Conservation (phyloP, 2,797 vertebrate genomes). For the Netta rufina region DNA sequence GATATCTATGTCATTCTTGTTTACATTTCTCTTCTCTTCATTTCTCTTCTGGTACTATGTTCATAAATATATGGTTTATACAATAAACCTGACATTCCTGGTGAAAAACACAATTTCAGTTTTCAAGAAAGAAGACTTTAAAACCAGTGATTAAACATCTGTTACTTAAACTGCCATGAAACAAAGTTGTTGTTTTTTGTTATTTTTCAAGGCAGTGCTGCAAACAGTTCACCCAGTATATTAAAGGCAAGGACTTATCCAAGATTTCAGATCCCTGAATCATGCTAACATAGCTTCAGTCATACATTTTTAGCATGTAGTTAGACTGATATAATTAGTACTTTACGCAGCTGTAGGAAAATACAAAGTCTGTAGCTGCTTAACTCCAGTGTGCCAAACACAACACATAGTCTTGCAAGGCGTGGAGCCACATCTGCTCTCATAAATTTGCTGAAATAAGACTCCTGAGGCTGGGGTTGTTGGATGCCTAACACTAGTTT, state of each 20-base stretch:
- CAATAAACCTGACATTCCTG: neutral
- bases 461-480: neutral
- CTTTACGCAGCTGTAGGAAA: conserved; percentile 16
- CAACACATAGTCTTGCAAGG: neutral
- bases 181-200: neutral
- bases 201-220: neutral
- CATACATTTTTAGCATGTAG: conserved; percentile 18
- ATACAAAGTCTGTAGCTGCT: neutral
- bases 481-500: neutral
- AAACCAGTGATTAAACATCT: neutral
- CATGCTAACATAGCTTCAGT: neutral
- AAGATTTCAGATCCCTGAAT: conserved; percentile 19
- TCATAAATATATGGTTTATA: neutral
- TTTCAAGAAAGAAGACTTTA: neutral
- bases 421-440: conserved; percentile 6
- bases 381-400: neutral
- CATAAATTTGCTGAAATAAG: neutral
- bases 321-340: conserved; percentile 7
- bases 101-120: neutral
- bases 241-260: neutral
- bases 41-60: neutral
- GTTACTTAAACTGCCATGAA: neutral
- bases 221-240: neutral
- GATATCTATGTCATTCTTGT: neutral
- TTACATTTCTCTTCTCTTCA: neutral